Conservation (phyloP, 1,140 invertebrate genomes). For the Tetramorium parvispinum region DNA sequence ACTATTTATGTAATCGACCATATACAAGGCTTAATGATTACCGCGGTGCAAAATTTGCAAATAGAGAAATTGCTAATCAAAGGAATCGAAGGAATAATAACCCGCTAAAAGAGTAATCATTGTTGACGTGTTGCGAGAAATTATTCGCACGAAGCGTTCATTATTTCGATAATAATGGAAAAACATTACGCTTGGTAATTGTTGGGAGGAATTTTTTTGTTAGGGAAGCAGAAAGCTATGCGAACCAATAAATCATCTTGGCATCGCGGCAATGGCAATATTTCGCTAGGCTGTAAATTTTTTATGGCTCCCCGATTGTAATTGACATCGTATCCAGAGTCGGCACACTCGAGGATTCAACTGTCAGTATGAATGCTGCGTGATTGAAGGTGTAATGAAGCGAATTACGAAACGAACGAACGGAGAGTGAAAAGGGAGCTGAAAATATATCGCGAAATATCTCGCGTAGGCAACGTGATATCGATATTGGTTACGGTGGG, state of each 20-base stretch:
- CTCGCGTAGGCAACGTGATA: conserved; percentile 66
- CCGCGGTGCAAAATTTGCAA: background rate
- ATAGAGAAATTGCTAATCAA: background rate
- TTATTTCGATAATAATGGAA: background rate
- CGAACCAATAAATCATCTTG: conserved; percentile 46
- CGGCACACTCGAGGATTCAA: conserved; percentile 68
- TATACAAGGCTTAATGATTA: conserved; percentile 12
- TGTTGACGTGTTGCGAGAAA: background rate
- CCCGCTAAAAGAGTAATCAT: background rate
- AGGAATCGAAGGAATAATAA: background rate
- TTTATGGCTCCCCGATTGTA: conserved; percentile 71
- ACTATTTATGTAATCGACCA: conserved; percentile 28
- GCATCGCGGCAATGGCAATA: conserved; percentile 65
- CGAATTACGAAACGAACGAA: conserved; percentile 73
- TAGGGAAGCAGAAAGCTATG: background rate
- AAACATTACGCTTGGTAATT: conserved; percentile 49
- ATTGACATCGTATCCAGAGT: conserved; percentile 72
- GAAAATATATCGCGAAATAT: conserved; percentile 72
- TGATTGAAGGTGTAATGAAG: conserved; percentile 79
- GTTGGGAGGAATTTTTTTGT: conserved; percentile 9
- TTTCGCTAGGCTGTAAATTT: conserved; percentile 68
- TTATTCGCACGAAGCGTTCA: conserved; percentile 18
- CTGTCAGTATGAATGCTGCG: conserved; percentile 79
- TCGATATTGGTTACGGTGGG: conserved; percentile 57
- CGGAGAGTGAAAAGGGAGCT: conserved; percentile 58